Evolutionary conservation across 2,113 vertebrate species (phyloP).

Genomic region (Epinephelus fuscoguttatus): DNA sequence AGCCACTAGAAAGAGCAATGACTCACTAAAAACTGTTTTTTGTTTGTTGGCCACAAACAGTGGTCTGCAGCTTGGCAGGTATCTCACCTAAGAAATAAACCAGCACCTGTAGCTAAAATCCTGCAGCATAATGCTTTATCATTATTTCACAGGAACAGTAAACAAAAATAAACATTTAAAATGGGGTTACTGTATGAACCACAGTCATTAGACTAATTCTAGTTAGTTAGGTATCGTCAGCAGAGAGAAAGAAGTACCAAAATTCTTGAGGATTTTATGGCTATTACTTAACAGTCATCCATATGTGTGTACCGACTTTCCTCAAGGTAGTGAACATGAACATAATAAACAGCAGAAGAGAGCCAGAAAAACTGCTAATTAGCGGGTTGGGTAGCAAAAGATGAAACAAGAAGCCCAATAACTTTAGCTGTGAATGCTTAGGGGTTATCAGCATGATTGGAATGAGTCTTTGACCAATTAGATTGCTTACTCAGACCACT

Average conservation of each 20-base stretch:
- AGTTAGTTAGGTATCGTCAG: background rate
- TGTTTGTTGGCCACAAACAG: no score
- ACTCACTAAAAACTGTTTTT: no score
- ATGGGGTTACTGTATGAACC: background rate
- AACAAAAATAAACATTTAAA: background rate
- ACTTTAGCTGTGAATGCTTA: slow-evolving; percentile 13
- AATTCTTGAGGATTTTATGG: background rate
- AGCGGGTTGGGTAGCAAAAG: slow-evolving; percentile 15
- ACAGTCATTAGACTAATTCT: background rate
- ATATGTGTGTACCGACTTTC: slow-evolving; percentile 5
- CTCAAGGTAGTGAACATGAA: slow-evolving; percentile 7
- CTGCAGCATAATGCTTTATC: no score
- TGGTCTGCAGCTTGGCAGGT: no score
- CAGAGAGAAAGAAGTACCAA: background rate
- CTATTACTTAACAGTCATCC: slow-evolving; percentile 1
- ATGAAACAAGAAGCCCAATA: slow-evolving; percentile 36
- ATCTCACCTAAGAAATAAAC: no score
- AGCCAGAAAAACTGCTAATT: slow-evolving; percentile 14
- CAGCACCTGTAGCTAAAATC: no score
- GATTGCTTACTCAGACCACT: background rate
- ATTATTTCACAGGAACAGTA: no score
- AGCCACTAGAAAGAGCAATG: no score
- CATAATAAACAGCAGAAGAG: slow-evolving; percentile 14
- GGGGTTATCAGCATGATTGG: slow-evolving; percentile 2
- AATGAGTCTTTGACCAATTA: slow-evolving; percentile 29